Base-by-base conservation (phyloP, 2,797 vertebrate species). In the Acipenser ruthenus region DNA sequence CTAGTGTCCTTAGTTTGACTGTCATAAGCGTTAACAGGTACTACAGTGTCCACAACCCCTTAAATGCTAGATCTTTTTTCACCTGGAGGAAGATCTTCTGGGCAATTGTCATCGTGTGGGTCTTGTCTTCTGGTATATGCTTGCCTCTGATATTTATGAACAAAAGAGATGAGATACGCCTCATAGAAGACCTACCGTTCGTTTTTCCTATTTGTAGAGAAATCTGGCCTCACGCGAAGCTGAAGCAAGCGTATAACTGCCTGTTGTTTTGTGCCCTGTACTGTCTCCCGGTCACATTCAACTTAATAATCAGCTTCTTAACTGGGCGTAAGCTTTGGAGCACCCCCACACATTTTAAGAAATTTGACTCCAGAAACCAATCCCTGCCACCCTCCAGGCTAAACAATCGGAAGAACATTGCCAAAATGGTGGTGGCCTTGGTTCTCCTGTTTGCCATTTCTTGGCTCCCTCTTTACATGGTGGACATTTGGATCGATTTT, bases 21-120 rank as follows among this genome's bases (percentile, higher is more conserved):
- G 92, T 94, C 71, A 95, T 95, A 82, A 96, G 94, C 0, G 81
- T 95, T 23, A 95, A 96, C 72, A 80, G 94, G 0, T 96, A 96
- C 74, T 95, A 93, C 87, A 95, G 90, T 0, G 92, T 95, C 6
- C 90, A 90, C 65, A 94, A 88, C 0, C 94, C 94, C 0, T 85
- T 96, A 64, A 85, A 88, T 0, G 93, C 94, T 18, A 87, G 92
- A 15, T 90, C 92, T 8, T 92, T 93, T 80, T 96, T 95, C 73
- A 96, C 94, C 48, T 90, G 84, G 63, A 85, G 75, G 6, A 87
- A 88, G 66, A 93, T 95, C 71, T 77, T 89, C 74, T 84, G 80
- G 12, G 91, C 93, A 48, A 91, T 96, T 1, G 79, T 86, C 0
- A 77, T 91, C 12, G 92, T 96, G 77, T 96, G 94, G 94, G 13